These are phyloP conservation scores for Agriotes lineatus DNA, from an alignment of 2,888 invertebrate genomes.

Conservation along the genomic window DNA sequence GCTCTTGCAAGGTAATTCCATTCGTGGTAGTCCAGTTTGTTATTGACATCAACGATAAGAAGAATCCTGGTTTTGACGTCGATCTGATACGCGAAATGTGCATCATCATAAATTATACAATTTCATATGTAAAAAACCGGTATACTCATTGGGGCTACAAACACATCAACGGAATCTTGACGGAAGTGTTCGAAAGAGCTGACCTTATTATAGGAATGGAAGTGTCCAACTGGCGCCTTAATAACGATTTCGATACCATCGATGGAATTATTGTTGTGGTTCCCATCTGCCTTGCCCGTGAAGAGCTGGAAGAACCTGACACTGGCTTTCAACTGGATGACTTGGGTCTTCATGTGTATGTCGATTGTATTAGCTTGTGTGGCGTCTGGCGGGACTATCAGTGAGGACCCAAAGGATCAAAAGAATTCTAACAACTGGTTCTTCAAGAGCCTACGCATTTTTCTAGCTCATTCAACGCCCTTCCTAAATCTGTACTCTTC, in stretches of 20 bases:
- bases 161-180: conserved; percentile 65
- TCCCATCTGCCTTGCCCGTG: conserved; percentile 66
- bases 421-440: neutral
- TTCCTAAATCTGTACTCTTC: conserved; percentile 29
- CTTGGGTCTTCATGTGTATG: conserved; percentile 67
- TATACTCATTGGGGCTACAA: conserved; percentile 45
- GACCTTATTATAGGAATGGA: conserved; percentile 72
- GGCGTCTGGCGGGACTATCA: neutral
- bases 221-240: conserved; percentile 71
- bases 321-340: conserved; percentile 66
- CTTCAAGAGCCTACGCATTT: neutral
- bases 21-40: conserved; percentile 46
- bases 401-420: neutral
- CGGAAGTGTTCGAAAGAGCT: conserved; percentile 61
- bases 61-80: conserved; percentile 49
- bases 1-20: conserved; percentile 41
- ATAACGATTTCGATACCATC: conserved; percentile 70
- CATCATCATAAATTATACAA: conserved; percentile 44
- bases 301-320: conserved; percentile 69
- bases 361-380: conserved; percentile 47
- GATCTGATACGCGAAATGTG: conserved; percentile 41
- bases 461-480: conserved; percentile 10
- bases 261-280: conserved; percentile 69
- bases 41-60: conserved; percentile 33
- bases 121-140: conserved; percentile 34